phyloP scores from a whole-genome alignment of 2,113 vertebrate genomes.

The Brachypteracias leptosomus region DNA sequence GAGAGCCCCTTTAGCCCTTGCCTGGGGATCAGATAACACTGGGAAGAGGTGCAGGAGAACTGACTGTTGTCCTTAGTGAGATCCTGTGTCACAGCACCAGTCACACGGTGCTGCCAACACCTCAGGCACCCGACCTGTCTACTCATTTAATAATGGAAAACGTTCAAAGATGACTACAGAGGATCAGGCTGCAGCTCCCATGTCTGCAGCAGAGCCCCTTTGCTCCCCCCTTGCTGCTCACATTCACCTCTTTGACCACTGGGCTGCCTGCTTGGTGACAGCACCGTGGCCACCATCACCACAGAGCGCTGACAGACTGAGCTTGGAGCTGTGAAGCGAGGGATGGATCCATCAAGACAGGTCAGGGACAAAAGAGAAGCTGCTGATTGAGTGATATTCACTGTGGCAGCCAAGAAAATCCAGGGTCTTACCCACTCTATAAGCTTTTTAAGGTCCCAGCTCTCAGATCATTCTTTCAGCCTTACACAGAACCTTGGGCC shows the following conservation, averaged over 20 bases:
- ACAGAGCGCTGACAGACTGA: fast-evolving
- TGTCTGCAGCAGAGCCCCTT: background rate
- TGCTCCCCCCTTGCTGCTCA: background rate
- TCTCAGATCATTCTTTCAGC: background rate
- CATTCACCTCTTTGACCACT: background rate
- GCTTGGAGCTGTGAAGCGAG: fast-evolving
- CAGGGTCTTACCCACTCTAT: background rate
- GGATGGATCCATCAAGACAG: background rate
- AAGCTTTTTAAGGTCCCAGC: background rate
- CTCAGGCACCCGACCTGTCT: background rate
- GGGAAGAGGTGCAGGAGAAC: background rate
- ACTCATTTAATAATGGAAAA: background rate
- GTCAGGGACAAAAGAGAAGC: background rate
- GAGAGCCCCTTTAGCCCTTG: background rate
- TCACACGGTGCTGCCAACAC: fast-evolving
- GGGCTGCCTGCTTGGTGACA: background rate
- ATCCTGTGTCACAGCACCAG: background rate
- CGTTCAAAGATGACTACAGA: background rate
- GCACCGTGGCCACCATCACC: background rate
- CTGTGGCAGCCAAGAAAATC: background rate
- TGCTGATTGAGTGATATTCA: background rate
- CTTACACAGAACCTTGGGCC: background rate
- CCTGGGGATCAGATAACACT: background rate
- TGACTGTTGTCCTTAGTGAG: background rate
- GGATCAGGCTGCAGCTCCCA: background rate